Base-by-base conservation (phyloP, 2,888 invertebrate genomes). In the Frankliniella fusca region DNA sequence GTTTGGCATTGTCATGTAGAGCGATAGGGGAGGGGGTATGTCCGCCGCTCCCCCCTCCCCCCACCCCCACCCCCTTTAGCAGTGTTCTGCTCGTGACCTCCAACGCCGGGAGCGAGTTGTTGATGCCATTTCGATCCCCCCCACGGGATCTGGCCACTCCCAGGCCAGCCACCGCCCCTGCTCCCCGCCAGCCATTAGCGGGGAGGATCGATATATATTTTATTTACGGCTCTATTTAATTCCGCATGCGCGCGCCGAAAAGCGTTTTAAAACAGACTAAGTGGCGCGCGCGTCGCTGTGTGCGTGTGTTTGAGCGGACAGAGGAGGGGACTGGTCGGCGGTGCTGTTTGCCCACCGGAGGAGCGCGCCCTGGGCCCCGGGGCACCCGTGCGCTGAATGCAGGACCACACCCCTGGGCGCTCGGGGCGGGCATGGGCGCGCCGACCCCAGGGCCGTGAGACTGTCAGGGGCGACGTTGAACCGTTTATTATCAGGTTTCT, bases 1-100 rank as follows among this genome's bases (percentile, higher is more conserved):
- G 70, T 76, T 76, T 76, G 70, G 70, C 70, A 27, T 76, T 76
- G 70, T 76, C 23, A 76, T 54, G 70, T 76, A 23, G 54, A 5
- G 18, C 54, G 54, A 54, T 54, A 15, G 15, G 54, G 15, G 54
- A 15, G 54, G 5, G 54, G 7, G 54, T 54, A 15, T 38, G 38
- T 38, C 38, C 38, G 38, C 38, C 54, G 3, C 54, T 2, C 54
- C 18, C 54, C 54, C 15, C 54, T 2, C 54, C 18, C 54, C 18
- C 10, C 18, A 54, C 54, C 54, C 54, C 18, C 7, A 54, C 15
- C 10, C 11, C 18, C 54, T 54, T 18, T 15, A 5, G 38, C 38
- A 38, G 3, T 54, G 54, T 20, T 54, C 20, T 54, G 54, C 54
- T 38, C 38, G 38, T 38, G 38, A 38, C 38, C 38, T 38, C 2